These are phyloP conservation scores for Athalia circularis DNA, from an alignment of 2,888 invertebrate genomes.

Conservation along the genomic window DNA sequence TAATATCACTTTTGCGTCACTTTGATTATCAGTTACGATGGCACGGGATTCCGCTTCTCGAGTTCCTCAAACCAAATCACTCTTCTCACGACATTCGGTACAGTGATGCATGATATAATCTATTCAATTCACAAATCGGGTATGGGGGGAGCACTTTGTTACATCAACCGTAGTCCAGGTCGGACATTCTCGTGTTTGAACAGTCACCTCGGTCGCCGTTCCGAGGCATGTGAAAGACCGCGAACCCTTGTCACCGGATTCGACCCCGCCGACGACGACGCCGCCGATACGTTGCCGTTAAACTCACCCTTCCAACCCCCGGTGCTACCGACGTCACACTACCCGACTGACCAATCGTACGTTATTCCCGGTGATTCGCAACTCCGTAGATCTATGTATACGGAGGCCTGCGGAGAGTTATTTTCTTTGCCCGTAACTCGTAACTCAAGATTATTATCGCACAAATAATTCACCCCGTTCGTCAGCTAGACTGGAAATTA, in stretches of 20 bases:
- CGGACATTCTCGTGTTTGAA: constrained; percentile 53
- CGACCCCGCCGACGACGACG: constrained; percentile 57
- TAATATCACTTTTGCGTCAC: constrained; percentile 48
- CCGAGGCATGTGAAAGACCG: constrained; percentile 66
- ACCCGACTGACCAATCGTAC: constrained; percentile 42
- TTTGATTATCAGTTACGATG: constrained; percentile 49
- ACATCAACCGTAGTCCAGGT: constrained; percentile 51
- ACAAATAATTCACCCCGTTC: not conserved
- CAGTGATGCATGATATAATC: not conserved
- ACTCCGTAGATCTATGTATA: not conserved
- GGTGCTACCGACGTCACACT: constrained; percentile 52
- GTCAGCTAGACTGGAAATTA: not conserved
- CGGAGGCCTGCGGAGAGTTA: not conserved
- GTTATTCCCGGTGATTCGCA: constrained; percentile 16
- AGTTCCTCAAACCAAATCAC: constrained; percentile 8
- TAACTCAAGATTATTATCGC: constrained; percentile 32
- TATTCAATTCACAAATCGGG: not conserved
- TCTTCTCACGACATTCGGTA: not conserved
- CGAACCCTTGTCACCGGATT: constrained; percentile 60
- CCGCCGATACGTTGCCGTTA: constrained; percentile 51
- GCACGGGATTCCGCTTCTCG: constrained; percentile 15
- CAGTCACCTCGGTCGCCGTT: constrained; percentile 56
- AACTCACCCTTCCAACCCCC: constrained; percentile 53
- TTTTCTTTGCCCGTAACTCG: constrained; percentile 1
- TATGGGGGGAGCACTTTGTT: not conserved